phyloP scores from a whole-genome alignment of 2,888 invertebrate genomes.

The Rhagonycha fulva region DNA sequence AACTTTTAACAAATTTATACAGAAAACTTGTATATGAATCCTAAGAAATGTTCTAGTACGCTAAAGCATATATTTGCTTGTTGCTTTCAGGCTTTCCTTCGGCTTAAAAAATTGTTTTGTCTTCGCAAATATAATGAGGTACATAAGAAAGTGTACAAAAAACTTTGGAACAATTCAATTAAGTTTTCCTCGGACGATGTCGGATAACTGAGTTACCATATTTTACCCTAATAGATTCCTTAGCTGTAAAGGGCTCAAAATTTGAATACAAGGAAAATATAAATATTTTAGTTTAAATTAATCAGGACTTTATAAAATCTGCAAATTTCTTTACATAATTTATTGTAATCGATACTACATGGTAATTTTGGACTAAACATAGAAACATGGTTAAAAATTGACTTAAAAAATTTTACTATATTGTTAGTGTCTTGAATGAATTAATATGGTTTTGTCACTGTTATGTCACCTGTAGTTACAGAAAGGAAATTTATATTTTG shows the following conservation, averaged over 20 bases:
- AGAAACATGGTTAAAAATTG: too few relatives aligned
- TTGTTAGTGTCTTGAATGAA: too few relatives aligned
- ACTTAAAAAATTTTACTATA: too few relatives aligned
- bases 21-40: neutral
- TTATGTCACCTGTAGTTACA: too few relatives aligned
- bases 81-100: constrained; percentile 7
- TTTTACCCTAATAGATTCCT: constrained; percentile 27
- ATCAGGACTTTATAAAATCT: neutral
- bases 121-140: constrained; percentile 23
- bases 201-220: constrained; percentile 23
- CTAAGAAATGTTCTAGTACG: neutral
- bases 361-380: neutral
- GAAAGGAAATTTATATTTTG: too few relatives aligned
- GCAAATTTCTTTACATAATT: too few relatives aligned
- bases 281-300: neutral
- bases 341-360: neutral
- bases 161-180: constrained; percentile 32
- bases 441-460: too few relatives aligned
- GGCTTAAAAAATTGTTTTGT: constrained; percentile 24
- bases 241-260: constrained; percentile 11
- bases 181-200: constrained; percentile 29
- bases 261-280: constrained; percentile 15
- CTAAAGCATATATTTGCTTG: neutral
- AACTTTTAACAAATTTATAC: neutral
- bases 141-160: constrained; percentile 27